Percentiles rank a stretch among this genome's conserved stretches.
These are phyloP conservation scores for Psammodynastes pulverulentus DNA, from an alignment of 2,113 vertebrate genomes.

Conservation along the genomic window DNA sequence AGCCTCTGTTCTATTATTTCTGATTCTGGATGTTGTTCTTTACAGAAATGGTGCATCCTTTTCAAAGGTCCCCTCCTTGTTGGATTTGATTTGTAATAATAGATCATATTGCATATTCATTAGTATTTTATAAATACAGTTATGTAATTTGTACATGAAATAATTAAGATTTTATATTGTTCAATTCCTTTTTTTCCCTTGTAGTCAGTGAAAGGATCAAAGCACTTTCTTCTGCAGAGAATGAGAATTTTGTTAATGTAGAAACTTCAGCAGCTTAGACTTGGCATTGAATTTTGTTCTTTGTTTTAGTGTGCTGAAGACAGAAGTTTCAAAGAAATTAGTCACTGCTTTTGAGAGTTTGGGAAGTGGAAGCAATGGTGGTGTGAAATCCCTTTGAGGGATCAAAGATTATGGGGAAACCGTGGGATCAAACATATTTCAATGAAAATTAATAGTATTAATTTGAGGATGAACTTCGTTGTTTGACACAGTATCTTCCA, in stretches of 20 bases:
- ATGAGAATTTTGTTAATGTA: neutral
- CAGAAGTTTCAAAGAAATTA: neutral
- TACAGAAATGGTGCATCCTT: too few relatives aligned
- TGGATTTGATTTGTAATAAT: too few relatives aligned
- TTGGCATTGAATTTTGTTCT: neutral
- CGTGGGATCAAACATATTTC: neutral
- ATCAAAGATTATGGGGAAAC: neutral
- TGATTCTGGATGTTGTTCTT: too few relatives aligned
- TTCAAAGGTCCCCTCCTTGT: too few relatives aligned
- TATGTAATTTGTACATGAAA: neutral
- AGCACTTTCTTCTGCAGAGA: neutral
- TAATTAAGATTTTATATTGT: neutral
- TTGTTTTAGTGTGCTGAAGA: neutral
- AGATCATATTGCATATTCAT: too few relatives aligned
- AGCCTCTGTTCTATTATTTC: too few relatives aligned
- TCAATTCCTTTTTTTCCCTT: neutral
- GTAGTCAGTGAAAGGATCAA: neutral
- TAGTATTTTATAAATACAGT: neutral
- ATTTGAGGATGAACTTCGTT: neutral
- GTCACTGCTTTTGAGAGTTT: neutral
- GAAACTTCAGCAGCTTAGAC: neutral
- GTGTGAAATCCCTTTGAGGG: neutral
- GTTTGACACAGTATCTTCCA: neutral
- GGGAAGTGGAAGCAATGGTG: neutral
- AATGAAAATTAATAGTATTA: neutral